phyloP scores from a whole-genome alignment of 1,140 invertebrate genomes.

The Tetragonula clypearis region DNA sequence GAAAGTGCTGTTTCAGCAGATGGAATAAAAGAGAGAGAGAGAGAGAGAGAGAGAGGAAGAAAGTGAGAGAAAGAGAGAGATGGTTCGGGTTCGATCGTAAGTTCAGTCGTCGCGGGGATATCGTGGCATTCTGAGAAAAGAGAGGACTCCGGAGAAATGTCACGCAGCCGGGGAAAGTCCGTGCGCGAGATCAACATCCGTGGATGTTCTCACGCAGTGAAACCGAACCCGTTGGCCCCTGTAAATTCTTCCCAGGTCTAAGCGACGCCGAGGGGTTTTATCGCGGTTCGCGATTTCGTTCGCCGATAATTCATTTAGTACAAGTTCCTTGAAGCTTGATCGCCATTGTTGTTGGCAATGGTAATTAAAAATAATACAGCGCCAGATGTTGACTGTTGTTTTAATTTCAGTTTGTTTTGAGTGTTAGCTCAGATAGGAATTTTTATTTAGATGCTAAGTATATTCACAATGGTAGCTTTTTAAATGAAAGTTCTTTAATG shows the following conservation, averaged over 20 bases:
- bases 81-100: constrained; percentile 35
- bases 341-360: too few relatives aligned
- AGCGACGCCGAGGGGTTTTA: neutral
- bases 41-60: neutral
- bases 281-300: neutral
- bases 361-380: too few relatives aligned
- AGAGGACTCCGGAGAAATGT: constrained; percentile 40
- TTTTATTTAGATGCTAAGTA: too few relatives aligned
- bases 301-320: neutral
- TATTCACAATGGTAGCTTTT: too few relatives aligned
- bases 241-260: neutral
- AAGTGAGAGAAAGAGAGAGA: constrained; percentile 1
- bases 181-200: constrained; percentile 18
- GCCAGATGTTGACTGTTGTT: too few relatives aligned
- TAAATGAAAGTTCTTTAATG: too few relatives aligned
- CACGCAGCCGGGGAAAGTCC: constrained; percentile 44
- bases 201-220: constrained; percentile 37
- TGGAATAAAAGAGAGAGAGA: neutral
- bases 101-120: constrained; percentile 31
- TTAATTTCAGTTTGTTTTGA: too few relatives aligned
- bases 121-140: constrained; percentile 45
- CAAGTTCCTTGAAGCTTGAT: too few relatives aligned
- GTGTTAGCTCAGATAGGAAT: too few relatives aligned
- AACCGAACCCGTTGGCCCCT: neutral
- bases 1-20: neutral